These are phyloP conservation scores for Grallaria varia DNA, from an alignment of 2,113 vertebrate species.

Conservation along the genomic window DNA sequence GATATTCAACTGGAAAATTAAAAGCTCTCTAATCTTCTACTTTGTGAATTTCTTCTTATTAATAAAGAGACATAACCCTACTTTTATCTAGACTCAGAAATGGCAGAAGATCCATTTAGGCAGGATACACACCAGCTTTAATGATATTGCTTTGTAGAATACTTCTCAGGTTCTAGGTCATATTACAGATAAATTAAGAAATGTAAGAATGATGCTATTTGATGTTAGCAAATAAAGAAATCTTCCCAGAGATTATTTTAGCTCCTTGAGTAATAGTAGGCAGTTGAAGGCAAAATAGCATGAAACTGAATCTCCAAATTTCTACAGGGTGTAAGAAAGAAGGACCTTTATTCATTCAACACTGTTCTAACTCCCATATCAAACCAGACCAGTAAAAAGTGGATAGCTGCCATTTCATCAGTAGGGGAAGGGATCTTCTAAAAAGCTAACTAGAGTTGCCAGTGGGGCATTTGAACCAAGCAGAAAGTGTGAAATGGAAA, in stretches of 20 bases:
- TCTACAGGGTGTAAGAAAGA: background rate
- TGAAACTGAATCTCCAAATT: background rate
- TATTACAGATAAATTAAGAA: background rate
- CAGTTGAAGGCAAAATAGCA: background rate
- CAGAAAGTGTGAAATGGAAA: background rate
- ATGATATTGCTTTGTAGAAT: background rate
- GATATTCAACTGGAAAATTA: conserved; percentile 45
- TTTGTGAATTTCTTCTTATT: conserved; percentile 20
- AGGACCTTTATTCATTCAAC: background rate
- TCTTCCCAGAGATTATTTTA: background rate
- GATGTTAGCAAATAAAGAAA: background rate
- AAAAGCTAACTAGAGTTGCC: background rate
- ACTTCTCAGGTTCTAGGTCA: background rate
- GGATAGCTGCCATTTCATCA: background rate
- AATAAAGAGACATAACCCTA: background rate
- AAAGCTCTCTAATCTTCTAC: conserved; percentile 29
- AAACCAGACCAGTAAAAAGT: background rate
- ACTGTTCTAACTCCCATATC: background rate
- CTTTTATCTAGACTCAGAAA: background rate
- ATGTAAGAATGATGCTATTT: background rate
- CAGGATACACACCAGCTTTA: background rate
- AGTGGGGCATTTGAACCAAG: background rate
- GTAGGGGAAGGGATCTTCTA: background rate
- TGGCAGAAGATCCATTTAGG: background rate
- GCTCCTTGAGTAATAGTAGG: background rate